A percentile compares a stretch with the other conserved stretches of the same genome.
phyloP scores from a whole-genome alignment of 23 tunicate species.

The Oikopleura vanhoeffeni region DNA sequence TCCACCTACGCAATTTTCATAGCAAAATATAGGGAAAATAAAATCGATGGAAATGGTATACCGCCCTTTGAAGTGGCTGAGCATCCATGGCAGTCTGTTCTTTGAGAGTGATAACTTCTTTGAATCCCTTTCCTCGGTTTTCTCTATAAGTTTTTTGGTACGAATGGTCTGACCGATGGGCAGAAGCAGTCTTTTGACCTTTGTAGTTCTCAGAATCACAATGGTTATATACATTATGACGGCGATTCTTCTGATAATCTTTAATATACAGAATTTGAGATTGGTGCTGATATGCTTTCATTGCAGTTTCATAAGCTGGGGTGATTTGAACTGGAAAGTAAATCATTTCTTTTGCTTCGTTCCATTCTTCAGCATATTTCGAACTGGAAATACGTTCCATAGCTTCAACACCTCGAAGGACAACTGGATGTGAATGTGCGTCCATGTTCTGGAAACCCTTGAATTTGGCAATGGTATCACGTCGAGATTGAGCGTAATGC shows the following conservation, averaged over 20 bases:
- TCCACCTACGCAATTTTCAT: too few relatives aligned
- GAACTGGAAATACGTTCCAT: conserved; percentile 53
- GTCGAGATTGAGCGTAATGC: not conserved
- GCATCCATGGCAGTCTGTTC: not conserved
- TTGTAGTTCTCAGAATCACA: conserved; percentile 52
- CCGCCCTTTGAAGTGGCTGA: not conserved
- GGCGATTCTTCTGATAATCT: conserved; percentile 24
- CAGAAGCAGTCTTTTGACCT: conserved; percentile 19
- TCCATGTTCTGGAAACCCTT: conserved; percentile 99
- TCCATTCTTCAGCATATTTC: conserved; percentile 86
- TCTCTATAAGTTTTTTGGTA: conserved; percentile 66
- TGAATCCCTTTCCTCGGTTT: conserved; percentile 41
- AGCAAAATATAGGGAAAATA: too few relatives aligned
- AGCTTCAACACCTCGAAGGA: conserved; percentile 65
- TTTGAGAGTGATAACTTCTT: conserved; percentile 21
- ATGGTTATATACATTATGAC: conserved; percentile 22
- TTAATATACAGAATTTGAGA: conserved; percentile 33
- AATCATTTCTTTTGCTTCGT: conserved; percentile 57
- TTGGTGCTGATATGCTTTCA: conserved; percentile 37
- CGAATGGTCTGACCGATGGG: not conserved
- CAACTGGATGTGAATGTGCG: conserved; percentile 77
- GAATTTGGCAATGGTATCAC: conserved; percentile 36
- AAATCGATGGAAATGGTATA: too few relatives aligned
- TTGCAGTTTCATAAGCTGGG: conserved; percentile 50
- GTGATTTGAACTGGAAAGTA: conserved; percentile 81